These are phyloP conservation scores for Heliconius himera DNA, from an alignment of 1,140 invertebrate genomes.

Conservation along the genomic window DNA sequence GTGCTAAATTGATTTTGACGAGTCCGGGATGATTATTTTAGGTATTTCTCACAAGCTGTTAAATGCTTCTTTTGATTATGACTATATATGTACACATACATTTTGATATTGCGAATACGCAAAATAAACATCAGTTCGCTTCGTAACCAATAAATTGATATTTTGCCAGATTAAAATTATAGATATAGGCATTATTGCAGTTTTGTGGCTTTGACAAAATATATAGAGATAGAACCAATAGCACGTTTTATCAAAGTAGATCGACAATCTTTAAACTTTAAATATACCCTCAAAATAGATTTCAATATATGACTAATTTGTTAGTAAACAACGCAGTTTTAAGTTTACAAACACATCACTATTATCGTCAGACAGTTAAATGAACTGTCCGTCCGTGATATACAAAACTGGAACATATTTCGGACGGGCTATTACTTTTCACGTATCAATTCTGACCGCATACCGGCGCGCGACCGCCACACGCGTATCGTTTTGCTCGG, in stretches of 20 bases:
- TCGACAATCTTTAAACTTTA: neutral
- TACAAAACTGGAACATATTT: neutral
- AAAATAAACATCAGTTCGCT: too few relatives aligned
- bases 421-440: neutral
- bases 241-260: too few relatives aligned
- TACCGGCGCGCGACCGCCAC: neutral
- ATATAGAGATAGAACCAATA: too few relatives aligned
- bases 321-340: neutral
- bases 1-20: neutral
- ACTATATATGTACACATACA: too few relatives aligned
- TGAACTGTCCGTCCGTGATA: neutral
- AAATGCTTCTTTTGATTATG: too few relatives aligned
- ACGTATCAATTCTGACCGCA: neutral
- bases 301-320: neutral
- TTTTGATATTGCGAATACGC: too few relatives aligned
- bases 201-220: too few relatives aligned
- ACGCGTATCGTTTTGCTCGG: neutral
- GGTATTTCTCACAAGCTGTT: too few relatives aligned
- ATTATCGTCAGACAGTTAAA: neutral
- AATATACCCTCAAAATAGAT: neutral
- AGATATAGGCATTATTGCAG: too few relatives aligned
- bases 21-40: too few relatives aligned
- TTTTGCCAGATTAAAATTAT: too few relatives aligned
- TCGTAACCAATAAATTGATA: too few relatives aligned
- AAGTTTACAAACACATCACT: slow-evolving; percentile 1